Evolutionary conservation across 2,797 vertebrate genomes (phyloP).

Genomic region (Silurus lanzhouensis): DNA sequence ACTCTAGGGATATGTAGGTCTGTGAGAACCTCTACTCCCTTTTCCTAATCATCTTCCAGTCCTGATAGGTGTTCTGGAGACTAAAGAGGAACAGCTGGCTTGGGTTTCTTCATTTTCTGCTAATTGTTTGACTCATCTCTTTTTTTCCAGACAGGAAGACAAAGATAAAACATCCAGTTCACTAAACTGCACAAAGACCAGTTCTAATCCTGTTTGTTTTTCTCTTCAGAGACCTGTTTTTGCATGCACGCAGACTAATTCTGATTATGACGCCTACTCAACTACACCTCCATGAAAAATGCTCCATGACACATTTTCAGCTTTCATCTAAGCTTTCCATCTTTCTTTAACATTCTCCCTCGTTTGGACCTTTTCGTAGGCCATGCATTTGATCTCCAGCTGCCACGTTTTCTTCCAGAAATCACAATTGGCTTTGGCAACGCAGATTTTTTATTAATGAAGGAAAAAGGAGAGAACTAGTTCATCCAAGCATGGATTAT

Average conservation of each 20-base stretch:
- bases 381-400: neutral
- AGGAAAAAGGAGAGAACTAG: conserved; percentile 46
- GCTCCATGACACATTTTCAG: neutral
- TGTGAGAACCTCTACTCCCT: conserved; percentile 33
- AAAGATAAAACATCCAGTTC: conserved; percentile 66
- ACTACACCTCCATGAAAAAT: neutral
- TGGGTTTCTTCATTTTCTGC: conserved; percentile 26
- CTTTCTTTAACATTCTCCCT: conserved; percentile 7
- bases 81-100: conserved; percentile 32
- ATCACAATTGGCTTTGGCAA: conserved; percentile 18
- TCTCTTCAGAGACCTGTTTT: conserved; percentile 57
- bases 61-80: conserved; percentile 51
- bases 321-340: conserved; percentile 9
- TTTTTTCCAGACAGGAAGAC: conserved; percentile 54
- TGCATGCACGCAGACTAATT: neutral
- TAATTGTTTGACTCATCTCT: conserved; percentile 53
- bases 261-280: conserved; percentile 15
- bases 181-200: conserved; percentile 59
- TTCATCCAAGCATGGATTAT: conserved; percentile 57
- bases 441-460: conserved; percentile 48
- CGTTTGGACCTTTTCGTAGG: neutral
- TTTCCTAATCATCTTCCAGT: neutral
- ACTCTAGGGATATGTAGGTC: conserved; percentile 5
- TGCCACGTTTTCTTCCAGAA: conserved; percentile 34
- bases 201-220: conserved; percentile 58